Evolutionary conservation across 2,888 invertebrate species (phyloP), one percentile per base, ranked within the genome.

Genomic region (Spodoptera exigua): DNA sequence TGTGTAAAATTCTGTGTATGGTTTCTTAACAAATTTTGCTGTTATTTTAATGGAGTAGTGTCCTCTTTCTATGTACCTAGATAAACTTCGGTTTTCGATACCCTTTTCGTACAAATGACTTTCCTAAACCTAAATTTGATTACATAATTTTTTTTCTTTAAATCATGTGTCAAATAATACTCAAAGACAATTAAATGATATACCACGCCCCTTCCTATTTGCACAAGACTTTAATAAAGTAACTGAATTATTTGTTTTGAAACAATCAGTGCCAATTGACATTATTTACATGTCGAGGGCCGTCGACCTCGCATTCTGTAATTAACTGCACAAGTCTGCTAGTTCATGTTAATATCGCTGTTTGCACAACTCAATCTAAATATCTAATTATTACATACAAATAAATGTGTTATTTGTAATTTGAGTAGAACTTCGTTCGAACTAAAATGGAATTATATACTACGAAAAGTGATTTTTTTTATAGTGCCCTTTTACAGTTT

Each of bases 261-360:
- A 63, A 47, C 63, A 67, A 70, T 47, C 55, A 63, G 52, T 32
- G 46, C 48, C 59, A 58, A 57, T 67, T 70, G 59, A 70, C 77
- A 74, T 66, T 76, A 74, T 66, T 70, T 66, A 60, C 61, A 64
- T 58, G 59, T 48, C 56, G 44, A 60, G 11, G 64, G 74, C 49
- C 64, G 39, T 17, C 44, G 61, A 74, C 63, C 78, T 58, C 61
- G 58, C 14, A 11, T 16, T 35, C 18, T 48, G 36, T 64, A 61
- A 74, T 76, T 59, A 76, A 54, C 46, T 44, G 45, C 46, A 34
- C 46, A 57, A 34, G 46, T 64, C 46, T 55, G 21, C 18, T 37
- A 40, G 43, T 51, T 56, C 41, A 49, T 41, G 61, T 36, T 35
- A 56, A 45, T 55, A 49, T 46, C 16, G 17, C 17, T 52, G 34